Base-by-base conservation (phyloP, 2,113 vertebrate genomes). In the Apaloderma vittatum region DNA sequence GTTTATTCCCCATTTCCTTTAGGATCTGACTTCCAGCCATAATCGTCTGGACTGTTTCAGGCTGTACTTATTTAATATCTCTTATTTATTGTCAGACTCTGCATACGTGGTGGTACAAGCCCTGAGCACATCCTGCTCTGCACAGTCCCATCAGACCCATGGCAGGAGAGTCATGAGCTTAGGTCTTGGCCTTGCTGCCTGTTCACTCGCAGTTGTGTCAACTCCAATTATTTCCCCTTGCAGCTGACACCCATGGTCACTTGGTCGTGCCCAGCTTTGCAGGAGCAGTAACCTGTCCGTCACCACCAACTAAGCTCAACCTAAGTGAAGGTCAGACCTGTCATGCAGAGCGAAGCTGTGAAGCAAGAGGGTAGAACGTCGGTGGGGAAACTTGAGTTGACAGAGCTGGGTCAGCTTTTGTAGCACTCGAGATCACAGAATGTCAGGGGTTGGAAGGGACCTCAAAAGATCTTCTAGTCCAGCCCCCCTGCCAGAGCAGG, bases 141-240 rank as follows among this genome's bases (percentile, higher is more conserved):
- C 12, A 1, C 5, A 32, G 2, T 72, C 66, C 48, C 37, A 20
- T 67, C 34, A 52, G 36, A 82, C 40, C 13, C 21, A 16, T 61
- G 11, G 59, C 32, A 62, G 57, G 46, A 85, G 32, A 65, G 45
- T 29, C 29, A 11, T 22, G 37, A 91, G 68, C 18, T 63, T 2
- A 2, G 12, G 48, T 88, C 49, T 54, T 45, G 45, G 49, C 54
- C 37, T 27, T 46, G 59, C 43, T 92, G 16, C 48, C 48, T 87
- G 12, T n/a, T 73, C 32, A 30, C 22, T 78, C 18, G 48, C 24
- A 18, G 26, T 26, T 40, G 21, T 0, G 0, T 67, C 1, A 0
- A 7, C 37, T 87, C 30, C 40, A 45, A 3, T 78, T 78, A 48
- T 27, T 71, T 40, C 76, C 40, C 58, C 48, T 72, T 67, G 54